Percentiles rank a stretch among this genome's conserved stretches.
Evolutionary conservation across 2,797 vertebrate species (phyloP).

Genomic region (Philypnodon macrostomus): DNA sequence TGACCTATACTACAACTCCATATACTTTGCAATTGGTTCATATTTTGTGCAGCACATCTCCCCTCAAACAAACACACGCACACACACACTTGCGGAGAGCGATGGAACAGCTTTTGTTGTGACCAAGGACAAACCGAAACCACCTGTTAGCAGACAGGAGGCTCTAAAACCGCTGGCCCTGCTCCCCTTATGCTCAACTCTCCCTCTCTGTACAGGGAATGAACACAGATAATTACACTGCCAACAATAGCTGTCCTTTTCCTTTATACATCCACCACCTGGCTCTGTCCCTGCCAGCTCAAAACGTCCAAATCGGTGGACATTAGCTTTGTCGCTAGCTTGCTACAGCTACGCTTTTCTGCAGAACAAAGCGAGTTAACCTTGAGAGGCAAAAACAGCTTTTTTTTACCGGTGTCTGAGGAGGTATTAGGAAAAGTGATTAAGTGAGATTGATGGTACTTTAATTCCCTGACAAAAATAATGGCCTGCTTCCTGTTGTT

Average conservation of each 20-base stretch:
- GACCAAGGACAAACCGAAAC: constrained; percentile 48
- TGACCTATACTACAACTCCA: no score
- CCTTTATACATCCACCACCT: constrained; percentile 42
- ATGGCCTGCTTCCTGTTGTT: constrained; percentile 73
- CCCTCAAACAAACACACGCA: no score
- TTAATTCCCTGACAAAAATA: constrained; percentile 79
- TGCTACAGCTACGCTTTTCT: constrained; percentile 20
- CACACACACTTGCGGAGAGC: constrained; percentile 7
- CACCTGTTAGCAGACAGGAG: constrained; percentile 48
- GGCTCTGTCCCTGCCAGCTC: constrained; percentile 28
- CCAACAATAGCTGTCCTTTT: constrained; percentile 57
- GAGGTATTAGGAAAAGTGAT: constrained; percentile 76
- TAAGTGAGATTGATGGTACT: constrained; percentile 79
- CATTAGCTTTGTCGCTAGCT: constrained; percentile 15
- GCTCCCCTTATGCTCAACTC: constrained; percentile 11
- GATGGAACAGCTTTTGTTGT: constrained; percentile 37
- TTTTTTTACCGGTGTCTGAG: constrained; percentile 57
- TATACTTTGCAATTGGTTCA: no score
- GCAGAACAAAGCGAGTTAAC: constrained; percentile 73
- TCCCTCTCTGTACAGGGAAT: constrained; percentile 45
- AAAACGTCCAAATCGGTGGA: constrained; percentile 29
- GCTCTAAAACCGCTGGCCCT: constrained; percentile 26
- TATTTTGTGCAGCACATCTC: no score
- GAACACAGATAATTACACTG: constrained; percentile 56
- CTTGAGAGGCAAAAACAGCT: constrained; percentile 72